Base-by-base conservation (phyloP, 2,888 invertebrate genomes). In the Eumacrocentrus americanus region DNA sequence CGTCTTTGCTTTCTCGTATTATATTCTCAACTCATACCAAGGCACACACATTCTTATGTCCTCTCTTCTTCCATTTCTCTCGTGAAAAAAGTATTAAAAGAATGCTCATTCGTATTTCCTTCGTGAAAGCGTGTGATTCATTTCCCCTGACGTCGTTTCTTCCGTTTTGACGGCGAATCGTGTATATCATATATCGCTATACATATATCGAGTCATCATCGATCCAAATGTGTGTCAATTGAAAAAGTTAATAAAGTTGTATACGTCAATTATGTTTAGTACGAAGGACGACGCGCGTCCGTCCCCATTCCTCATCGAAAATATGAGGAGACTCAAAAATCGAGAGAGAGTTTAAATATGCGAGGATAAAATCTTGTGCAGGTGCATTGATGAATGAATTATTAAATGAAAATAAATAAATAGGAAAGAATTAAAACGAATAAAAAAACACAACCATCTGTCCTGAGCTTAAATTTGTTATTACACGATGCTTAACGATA, bases 401-500 rank as follows among this genome's bases (percentile, higher is more conserved):
- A 23, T 18, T 16, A 51, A 58, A 44, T 16, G 38, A 63, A 59
- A 34, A 44, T 55, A 34, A 60, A 58, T 53, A 60, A 61, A 64
- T 50, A 53, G 61, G 12, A 55, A 56, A 54, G 62, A 53, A 52
- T 38, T 22, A 52, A 64, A 57, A 54, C 35, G 44, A 42, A 44
- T 22, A 58, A 60, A 62, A 65, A 64, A 48, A 66, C 58, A 64
- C 61, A 70, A 67, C 64, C 71, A 73, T 77, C 73, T 79, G 75
- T 77, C 76, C 76, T 76, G 78, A 79, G 79, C 80, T 80, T 79
- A 78, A 71, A 78, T 79, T 79, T 79, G 79, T 79, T 79, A 79
- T 73, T 73, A 78, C 73, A 76, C 74, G 68, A 79, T 77, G 78
- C 79, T 79, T 79, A 73, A 77, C 73, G 70, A 78, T 79, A 79